Base-by-base conservation (phyloP, 2,113 vertebrate genomes). In the Struthio camelus region DNA sequence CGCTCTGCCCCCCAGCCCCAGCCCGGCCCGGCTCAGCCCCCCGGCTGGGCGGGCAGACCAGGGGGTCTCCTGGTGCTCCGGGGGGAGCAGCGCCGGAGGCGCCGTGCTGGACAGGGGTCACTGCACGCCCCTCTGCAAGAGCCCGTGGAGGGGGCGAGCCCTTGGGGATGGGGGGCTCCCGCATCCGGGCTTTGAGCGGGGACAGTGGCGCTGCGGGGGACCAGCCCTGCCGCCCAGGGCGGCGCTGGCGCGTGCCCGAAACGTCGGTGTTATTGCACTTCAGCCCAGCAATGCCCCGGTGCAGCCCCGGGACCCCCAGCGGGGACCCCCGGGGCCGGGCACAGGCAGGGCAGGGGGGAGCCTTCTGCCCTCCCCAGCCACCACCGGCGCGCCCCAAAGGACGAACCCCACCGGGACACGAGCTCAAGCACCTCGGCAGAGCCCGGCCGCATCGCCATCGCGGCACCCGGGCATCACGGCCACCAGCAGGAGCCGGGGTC, bases 201-300 rank as follows among this genome's bases (percentile, higher is more conserved):
- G 58, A 56, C 54, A 10, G 28, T 17, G 15, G 30, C 71, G 24
- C 87, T 1, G 4, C 1, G 13, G 70, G 85, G 85, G 46, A 77
- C 73, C 82, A 87, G 93, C 87, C 92, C 78, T 78, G 85, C 81
- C 9, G 7, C 50, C 51, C 3, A 16, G 69, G 32, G n/a, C 78
- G 84, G 81, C 4, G 25, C 85, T 73, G 69, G 14, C 36, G 25
- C 2, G 2, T 15, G 10, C 59, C 40, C 3, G 4, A 48, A 79
- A 61, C 59, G 70, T 69, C 24, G 34, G 28, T 36, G 80, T 95
- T 96, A 95, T 93, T 96, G 94, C 96, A 94, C 87, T 81, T 91
- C 78, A n/a, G 82, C 85, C 95, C 88, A 46, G 59, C 90, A 79
- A 36, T 69, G 81, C 83, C 78, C 56, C 40, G 75, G 48, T 46